phyloP scores from a whole-genome alignment of 2,797 vertebrate genomes.

The Tiaroga cobitis region DNA sequence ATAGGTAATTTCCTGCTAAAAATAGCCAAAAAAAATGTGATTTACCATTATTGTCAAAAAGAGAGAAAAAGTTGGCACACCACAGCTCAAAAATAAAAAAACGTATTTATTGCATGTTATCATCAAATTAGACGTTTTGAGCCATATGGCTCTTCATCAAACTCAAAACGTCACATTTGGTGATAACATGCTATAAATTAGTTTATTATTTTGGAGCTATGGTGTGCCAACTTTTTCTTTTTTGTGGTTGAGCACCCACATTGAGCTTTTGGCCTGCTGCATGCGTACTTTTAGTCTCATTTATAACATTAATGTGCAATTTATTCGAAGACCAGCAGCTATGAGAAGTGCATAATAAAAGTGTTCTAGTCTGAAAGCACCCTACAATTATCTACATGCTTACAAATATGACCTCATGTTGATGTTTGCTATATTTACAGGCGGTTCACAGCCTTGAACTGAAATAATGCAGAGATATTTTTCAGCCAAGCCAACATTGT shows the following conservation, averaged over 20 bases:
- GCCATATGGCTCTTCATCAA: not conserved
- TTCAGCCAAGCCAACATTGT: slow-evolving; percentile 27
- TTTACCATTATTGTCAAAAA: not conserved
- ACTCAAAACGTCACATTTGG: not conserved
- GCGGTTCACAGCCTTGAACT: not conserved
- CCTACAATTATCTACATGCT: not conserved
- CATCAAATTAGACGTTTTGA: not conserved
- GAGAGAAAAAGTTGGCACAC: not conserved
- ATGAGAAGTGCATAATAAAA: not conserved
- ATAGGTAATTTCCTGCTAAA: too few species aligned
- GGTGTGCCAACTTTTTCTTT: not conserved
- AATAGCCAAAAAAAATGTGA: too few species aligned
- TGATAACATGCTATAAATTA: not conserved
- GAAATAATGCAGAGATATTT: slow-evolving; percentile 10
- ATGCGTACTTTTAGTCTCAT: not conserved
- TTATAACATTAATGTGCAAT: not conserved
- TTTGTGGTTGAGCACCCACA: not conserved
- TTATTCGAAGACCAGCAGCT: not conserved
- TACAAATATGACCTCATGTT: too few species aligned
- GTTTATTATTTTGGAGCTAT: not conserved
- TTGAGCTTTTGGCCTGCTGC: too few species aligned
- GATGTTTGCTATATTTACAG: not conserved
- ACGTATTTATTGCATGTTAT: not conserved
- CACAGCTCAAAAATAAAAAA: not conserved
- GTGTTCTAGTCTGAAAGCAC: not conserved